Conservation (phyloP, 1,140 invertebrate species). For the Drosophila truncata region DNA sequence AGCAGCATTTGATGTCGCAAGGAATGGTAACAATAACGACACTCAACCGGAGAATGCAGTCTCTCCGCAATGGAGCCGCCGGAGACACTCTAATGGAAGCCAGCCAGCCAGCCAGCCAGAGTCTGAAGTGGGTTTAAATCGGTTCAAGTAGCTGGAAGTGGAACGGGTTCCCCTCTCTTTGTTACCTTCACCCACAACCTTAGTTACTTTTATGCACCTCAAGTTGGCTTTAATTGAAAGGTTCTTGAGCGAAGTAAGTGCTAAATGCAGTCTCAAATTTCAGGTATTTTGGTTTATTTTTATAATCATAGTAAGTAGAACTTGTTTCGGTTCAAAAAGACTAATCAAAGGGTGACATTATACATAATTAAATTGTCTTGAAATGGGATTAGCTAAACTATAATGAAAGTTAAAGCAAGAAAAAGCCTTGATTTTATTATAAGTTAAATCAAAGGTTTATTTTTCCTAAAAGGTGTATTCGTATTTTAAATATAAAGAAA, state of each 20-base stretch:
- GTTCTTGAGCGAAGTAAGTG: neutral
- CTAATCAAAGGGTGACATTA: neutral
- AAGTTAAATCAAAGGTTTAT: neutral
- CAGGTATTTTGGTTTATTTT: neutral
- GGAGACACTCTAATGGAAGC: constrained; percentile 38
- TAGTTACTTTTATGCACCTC: constrained; percentile 4
- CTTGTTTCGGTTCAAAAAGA: neutral
- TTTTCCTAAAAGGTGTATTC: neutral
- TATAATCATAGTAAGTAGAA: neutral
- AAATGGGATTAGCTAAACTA: neutral
- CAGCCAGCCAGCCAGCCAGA: too few relatives aligned
- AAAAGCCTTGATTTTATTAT: neutral
- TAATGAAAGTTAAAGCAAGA: neutral
- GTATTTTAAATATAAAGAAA: neutral
- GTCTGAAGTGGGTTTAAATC: constrained; percentile 30
- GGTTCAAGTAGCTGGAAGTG: constrained; percentile 21
- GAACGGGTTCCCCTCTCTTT: neutral
- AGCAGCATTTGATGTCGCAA: constrained; percentile 51
- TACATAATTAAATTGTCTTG: neutral
- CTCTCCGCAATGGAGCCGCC: constrained; percentile 21
- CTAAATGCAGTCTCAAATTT: neutral
- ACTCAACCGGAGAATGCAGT: constrained; percentile 23
- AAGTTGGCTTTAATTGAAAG: neutral
- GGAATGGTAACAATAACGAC: constrained; percentile 52
- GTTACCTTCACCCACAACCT: neutral